Evolutionary conservation across 2,888 invertebrate genomes (phyloP).

Genomic region (Frankliniella intonsa): DNA sequence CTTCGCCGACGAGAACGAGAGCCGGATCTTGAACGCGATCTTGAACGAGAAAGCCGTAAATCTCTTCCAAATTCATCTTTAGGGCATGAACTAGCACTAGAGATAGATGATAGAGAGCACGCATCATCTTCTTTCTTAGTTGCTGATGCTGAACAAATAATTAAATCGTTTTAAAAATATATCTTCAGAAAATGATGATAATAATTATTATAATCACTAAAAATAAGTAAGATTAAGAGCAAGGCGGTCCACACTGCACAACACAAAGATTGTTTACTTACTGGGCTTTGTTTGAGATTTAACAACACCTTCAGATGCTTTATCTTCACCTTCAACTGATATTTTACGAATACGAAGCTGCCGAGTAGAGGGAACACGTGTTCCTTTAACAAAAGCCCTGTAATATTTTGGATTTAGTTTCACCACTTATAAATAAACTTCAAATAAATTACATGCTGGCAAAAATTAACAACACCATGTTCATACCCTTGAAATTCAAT

Average conservation of each 20-base stretch:
- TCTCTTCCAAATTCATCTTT: neutral
- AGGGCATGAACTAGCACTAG: neutral
- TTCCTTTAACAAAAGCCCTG: slow-evolving; percentile 7
- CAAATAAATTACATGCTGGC: neutral
- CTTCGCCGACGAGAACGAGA: slow-evolving; percentile 28
- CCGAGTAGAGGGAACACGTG: neutral
- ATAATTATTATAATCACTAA: neutral
- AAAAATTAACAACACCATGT: neutral
- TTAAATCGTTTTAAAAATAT: neutral
- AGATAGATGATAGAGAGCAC: neutral
- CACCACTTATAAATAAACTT: neutral
- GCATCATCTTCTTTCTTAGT: slow-evolving; percentile 16
- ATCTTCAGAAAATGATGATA: neutral
- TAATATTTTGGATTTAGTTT: neutral
- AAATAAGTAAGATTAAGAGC: neutral
- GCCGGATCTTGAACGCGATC: slow-evolving; percentile 28
- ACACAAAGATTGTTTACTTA: neutral
- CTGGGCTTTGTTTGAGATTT: neutral
- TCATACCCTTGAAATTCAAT: slow-evolving; percentile 16
- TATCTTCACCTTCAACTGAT: neutral
- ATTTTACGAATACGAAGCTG: neutral
- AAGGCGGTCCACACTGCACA: too few relatives aligned
- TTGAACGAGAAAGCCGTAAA: neutral
- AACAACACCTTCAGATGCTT: neutral
- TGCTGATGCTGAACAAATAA: neutral